A percentile compares a stretch with the other conserved stretches of the same genome.
phyloP scores from a whole-genome alignment of 2,797 vertebrate genomes.

The Pterois miles region DNA sequence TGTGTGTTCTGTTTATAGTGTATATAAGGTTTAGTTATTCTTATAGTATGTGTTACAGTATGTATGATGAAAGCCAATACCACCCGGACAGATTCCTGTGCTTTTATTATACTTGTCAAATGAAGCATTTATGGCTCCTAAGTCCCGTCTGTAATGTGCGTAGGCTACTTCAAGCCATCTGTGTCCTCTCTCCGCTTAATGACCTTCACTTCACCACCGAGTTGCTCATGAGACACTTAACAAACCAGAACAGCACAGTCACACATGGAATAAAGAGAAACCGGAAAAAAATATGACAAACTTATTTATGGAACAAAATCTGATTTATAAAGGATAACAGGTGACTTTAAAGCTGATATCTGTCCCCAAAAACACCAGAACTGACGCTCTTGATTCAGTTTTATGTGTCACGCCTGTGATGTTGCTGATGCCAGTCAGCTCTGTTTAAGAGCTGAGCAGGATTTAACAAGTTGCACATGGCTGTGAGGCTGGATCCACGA shows the following conservation, averaged over 20 bases:
- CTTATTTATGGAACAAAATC: background rate
- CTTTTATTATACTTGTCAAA: conserved; percentile 44
- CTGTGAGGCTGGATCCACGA: background rate
- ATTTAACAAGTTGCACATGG: background rate
- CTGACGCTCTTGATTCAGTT: background rate
- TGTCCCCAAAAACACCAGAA: background rate
- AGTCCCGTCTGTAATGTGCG: conserved; percentile 18
- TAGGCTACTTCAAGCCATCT: conserved; percentile 42
- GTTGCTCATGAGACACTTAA: background rate
- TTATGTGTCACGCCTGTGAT: background rate
- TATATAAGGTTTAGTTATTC: conserved; percentile 11
- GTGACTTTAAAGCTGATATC: background rate
- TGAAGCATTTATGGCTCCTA: conserved; percentile 4
- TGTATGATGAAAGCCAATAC: conserved; percentile 10
- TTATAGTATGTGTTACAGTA: conserved; percentile 3
- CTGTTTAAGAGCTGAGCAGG: background rate
- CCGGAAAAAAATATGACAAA: background rate
- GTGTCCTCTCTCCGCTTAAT: conserved; percentile 20
- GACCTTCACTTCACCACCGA: conserved; percentile 27
- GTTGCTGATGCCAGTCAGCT: background rate
- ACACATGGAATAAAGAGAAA: background rate
- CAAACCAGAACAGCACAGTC: background rate
- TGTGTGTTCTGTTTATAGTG: background rate
- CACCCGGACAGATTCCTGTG: conserved; percentile 17
- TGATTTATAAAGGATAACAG: background rate